phyloP scores from a whole-genome alignment of 2,888 invertebrate genomes.

The Tyria jacobaeae region DNA sequence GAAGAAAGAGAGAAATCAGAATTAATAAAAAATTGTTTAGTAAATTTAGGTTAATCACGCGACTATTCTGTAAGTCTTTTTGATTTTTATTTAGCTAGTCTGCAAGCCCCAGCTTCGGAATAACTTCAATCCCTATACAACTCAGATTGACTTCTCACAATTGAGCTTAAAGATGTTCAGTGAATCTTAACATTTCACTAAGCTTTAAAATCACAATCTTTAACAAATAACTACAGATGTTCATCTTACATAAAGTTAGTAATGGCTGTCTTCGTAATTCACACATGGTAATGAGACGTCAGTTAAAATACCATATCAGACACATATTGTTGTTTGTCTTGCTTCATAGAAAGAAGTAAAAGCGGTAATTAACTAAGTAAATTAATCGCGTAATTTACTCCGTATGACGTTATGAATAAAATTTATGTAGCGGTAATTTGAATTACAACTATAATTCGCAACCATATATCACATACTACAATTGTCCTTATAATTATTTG shows the following conservation, averaged over 20 bases:
- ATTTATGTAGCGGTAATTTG: too few species aligned
- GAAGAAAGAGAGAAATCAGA: too few species aligned
- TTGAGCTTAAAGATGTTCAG: neutral
- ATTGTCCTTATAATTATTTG: too few species aligned
- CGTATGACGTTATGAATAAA: too few species aligned
- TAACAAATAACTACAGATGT: neutral
- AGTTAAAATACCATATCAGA: constrained; percentile 12
- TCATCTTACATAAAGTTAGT: neutral
- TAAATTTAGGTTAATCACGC: too few species aligned
- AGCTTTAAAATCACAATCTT: neutral
- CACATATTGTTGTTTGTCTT: constrained; percentile 12
- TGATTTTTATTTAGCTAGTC: too few species aligned
- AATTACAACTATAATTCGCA: too few species aligned
- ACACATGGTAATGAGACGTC: constrained; percentile 21
- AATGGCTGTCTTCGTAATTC: neutral
- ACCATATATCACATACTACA: too few species aligned
- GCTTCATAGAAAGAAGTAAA: neutral
- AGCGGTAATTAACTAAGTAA: too few species aligned
- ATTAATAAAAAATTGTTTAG: too few species aligned
- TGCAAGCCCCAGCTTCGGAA: neutral
- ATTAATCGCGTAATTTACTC: too few species aligned
- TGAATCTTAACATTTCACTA: neutral
- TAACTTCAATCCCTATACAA: neutral
- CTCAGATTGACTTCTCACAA: neutral
- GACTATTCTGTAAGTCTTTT: too few species aligned